Base-by-base conservation (phyloP, 2,113 vertebrate genomes). In the Dolichallabes microphthalmus region DNA sequence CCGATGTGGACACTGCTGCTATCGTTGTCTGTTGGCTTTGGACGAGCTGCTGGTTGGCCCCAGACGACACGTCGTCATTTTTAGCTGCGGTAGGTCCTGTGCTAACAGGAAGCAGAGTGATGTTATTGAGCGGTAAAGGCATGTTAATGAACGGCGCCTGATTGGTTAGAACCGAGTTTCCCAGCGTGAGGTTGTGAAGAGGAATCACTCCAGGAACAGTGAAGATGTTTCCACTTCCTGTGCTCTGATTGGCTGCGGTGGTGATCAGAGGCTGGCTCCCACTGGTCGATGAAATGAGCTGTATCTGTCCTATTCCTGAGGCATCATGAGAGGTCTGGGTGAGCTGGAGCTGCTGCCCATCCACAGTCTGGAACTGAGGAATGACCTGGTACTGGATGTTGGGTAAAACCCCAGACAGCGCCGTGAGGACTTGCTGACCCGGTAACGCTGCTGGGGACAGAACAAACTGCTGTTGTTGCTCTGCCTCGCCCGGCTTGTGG, bases 371-470 rank as follows among this genome's bases (percentile, higher is more conserved):
- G 91, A 98, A 98, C 86, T 98, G 97, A 60, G 97, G 98, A 86
- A 98, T 97, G 66, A 99, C 96, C 93, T 99, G 98, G 91, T 99
- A 99, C 90, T 99, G 97, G 92, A 99, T 97, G 77, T 97, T 98
- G 0, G 97, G 97, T 93, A 98, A 92, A 25, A 97, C 88, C 0
- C 97, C 95, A 0, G 97, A 96, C 86, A 99, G 91, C 25, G 97
- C 93, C 13, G 97, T 95, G 30, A 99, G 94, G 66, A 99, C 94
- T 91, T 98, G 98, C 90, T 97, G 97, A 89, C 96, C 96, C 91
- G 97, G 97, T 68, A 96, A 66, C 32, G 96, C 95, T 1, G 96
- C 89, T 9, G 97, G 92, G 1, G 97, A 93, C 30, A 98, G 95
- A 78, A 99, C 96, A 17, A 95, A 98, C 63, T 96, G 97, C 86